These are phyloP conservation scores for Pseudopodoces humilis DNA, from an alignment of 2,113 vertebrate genomes.

Conservation along the genomic window DNA sequence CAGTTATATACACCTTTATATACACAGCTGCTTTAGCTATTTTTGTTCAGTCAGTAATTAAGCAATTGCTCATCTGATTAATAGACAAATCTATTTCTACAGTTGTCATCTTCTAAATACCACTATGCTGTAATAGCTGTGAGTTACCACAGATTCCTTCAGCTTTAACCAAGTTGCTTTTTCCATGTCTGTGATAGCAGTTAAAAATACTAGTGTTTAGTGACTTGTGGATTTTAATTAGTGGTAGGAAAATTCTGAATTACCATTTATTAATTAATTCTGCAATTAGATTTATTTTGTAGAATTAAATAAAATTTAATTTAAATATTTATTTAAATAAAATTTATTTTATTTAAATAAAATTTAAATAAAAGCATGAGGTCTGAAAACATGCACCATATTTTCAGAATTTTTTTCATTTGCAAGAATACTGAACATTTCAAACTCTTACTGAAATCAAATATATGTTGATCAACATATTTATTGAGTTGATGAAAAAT, in stretches of 20 bases:
- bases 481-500: neutral
- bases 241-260: neutral
- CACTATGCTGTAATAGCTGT: fast-evolving
- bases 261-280: neutral
- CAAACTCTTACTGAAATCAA: neutral
- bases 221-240: neutral
- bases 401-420: neutral
- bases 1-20: neutral
- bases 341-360: too few species aligned
- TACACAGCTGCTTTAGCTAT: neutral
- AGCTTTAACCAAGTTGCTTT: neutral
- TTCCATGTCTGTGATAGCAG: neutral
- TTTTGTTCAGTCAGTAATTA: neutral
- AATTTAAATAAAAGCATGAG: neutral
- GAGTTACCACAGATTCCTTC: neutral
- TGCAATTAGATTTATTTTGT: neutral
- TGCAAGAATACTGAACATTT: neutral
- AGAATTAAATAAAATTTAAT: neutral
- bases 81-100: neutral
- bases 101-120: neutral
- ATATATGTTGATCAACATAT: neutral
- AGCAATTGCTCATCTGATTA: neutral
- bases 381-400: neutral
- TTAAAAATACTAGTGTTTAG: neutral
- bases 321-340: too few species aligned